Conservation (phyloP, 2,797 vertebrate genomes). For the Scyliorhinus canicula region DNA sequence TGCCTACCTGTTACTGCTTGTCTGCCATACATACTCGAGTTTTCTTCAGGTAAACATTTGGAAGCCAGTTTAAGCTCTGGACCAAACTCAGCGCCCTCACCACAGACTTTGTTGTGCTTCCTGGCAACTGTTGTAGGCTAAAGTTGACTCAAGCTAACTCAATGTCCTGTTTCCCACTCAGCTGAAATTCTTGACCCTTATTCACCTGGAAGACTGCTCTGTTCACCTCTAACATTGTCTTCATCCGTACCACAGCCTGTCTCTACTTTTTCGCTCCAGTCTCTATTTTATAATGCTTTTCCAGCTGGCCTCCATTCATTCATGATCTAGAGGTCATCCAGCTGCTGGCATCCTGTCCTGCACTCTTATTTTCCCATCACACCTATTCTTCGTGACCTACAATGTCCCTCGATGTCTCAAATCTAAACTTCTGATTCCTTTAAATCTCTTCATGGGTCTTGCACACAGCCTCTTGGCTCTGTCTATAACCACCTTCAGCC, state of each 20-base stretch:
- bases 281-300: neutral
- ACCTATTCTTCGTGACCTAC: neutral
- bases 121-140: no score
- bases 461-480: neutral
- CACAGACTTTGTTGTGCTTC: neutral
- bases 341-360: neutral
- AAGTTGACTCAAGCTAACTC: neutral
- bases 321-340: neutral
- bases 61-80: neutral
- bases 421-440: neutral
- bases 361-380: neutral
- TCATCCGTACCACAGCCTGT: neutral
- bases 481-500: neutral
- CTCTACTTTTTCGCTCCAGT: neutral
- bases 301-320: neutral
- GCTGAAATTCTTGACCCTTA: neutral
- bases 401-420: neutral
- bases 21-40: neutral
- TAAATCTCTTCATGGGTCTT: neutral
- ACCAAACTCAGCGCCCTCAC: neutral
- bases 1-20: neutral
- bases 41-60: slow-evolving; percentile 15
- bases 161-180: neutral
- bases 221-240: neutral
- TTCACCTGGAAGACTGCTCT: neutral